Percentiles rank a stretch among this genome's conserved stretches.
Conservation (phyloP, 2,888 invertebrate genomes). For the Sisyra nigra region DNA sequence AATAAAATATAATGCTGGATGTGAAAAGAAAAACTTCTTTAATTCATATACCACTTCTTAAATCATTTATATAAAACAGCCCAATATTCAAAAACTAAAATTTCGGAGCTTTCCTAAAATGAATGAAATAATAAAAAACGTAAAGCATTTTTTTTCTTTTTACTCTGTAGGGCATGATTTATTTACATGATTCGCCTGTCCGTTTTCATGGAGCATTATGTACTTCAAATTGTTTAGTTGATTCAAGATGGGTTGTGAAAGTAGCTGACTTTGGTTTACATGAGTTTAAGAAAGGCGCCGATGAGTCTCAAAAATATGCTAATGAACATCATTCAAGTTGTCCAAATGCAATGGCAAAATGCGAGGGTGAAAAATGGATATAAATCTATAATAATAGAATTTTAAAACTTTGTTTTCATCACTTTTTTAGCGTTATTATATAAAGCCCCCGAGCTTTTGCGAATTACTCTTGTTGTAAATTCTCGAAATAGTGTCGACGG, state of each 20-base stretch:
- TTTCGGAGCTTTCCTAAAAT: no score
- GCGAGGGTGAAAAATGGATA: constrained; percentile 44
- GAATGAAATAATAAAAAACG: no score
- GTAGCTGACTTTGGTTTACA: constrained; percentile 81
- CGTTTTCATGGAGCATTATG: constrained; percentile 77
- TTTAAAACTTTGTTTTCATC: not conserved
- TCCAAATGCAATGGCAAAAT: constrained; percentile 41
- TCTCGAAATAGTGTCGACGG: not conserved
- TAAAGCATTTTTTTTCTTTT: not conserved
- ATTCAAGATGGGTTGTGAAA: constrained; percentile 90
- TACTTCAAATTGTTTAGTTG: constrained; percentile 84
- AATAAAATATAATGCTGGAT: no score
- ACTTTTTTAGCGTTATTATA: constrained; percentile 48
- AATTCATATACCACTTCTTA: no score
- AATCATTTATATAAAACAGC: no score
- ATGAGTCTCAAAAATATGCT: constrained; percentile 32
- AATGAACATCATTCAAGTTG: constrained; percentile 29
- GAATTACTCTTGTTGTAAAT: constrained; percentile 19
- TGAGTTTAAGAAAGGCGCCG: constrained; percentile 66
- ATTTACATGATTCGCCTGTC: constrained; percentile 74
- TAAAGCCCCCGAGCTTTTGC: constrained; percentile 63
- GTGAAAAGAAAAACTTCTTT: no score
- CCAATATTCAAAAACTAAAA: no score
- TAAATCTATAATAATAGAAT: not conserved
- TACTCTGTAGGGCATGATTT: constrained; percentile 63